A percentile compares a stretch with the other conserved stretches of the same genome.
These are phyloP conservation scores for Heliconius eleuchia DNA, from an alignment of 1,140 invertebrate genomes.

Conservation along the genomic window DNA sequence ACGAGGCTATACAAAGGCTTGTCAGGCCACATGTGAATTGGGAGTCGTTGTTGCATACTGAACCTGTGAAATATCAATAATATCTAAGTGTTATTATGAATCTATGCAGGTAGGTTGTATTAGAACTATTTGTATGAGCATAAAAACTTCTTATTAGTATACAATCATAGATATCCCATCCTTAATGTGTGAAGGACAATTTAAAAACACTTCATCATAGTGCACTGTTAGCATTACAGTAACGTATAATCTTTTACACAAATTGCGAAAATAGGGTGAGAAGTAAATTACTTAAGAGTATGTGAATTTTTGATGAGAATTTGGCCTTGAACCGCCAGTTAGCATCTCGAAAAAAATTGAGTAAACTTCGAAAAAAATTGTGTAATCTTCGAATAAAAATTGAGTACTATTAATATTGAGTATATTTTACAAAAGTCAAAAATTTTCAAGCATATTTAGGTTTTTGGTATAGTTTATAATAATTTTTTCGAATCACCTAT, in stretches of 20 bases:
- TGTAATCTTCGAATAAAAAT: neutral
- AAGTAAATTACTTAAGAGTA: neutral
- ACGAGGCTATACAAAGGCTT: constrained; percentile 82
- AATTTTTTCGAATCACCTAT: too few species aligned
- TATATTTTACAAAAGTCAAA: neutral
- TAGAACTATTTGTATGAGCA: too few species aligned
- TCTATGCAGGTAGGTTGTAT: too few species aligned
- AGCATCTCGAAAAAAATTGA: neutral
- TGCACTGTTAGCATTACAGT: neutral
- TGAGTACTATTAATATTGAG: too few species aligned
- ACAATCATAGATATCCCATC: too few species aligned
- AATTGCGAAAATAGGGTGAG: constrained; percentile 11
- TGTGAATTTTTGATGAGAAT: neutral
- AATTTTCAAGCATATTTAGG: too few species aligned
- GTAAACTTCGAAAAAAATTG: neutral
- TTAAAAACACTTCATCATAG: neutral
- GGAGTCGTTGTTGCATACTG: constrained; percentile 65
- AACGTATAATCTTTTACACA: neutral
- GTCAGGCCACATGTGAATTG: constrained; percentile 69
- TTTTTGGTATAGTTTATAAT: too few species aligned
- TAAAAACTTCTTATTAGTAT: too few species aligned
- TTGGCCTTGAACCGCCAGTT: neutral
- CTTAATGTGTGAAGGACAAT: too few species aligned
- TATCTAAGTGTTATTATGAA: too few species aligned
- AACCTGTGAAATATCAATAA: constrained; percentile 44